Base-by-base conservation (phyloP, 2,888 invertebrate species). In the Tachina fera region DNA sequence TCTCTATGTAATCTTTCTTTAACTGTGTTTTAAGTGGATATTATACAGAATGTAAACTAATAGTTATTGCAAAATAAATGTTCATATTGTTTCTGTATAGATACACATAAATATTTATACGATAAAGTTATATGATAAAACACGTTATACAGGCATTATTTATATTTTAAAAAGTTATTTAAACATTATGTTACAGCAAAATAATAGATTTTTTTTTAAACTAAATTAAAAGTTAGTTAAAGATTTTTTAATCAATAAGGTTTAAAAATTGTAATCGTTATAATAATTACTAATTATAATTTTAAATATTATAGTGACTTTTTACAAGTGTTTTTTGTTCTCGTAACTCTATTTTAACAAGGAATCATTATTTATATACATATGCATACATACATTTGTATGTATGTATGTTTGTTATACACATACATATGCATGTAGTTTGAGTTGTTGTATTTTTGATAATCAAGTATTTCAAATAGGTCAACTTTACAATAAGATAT, bases 61-160 rank as follows among this genome's bases (percentile, higher is more conserved):
- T 61, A 45, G 39, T 61, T 49, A 76, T 56, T 63, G 16, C 56
- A 53, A 65, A 65, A 16, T 39, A 41, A 65, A 43, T 31, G 60
- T 60, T 43, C 43, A 58, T 68, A 77, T 22, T 56, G 1, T 22
- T 56, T 19, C 56, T 56, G 13, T 31, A 31, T 49, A 2, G 1
- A 47, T 47, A 47, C 13, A 22, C 22, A 56, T 10, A 56, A 8
- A 61, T 67, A 56, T 41, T 9, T 74, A 39, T 53, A 31, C 70
- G 39, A 31, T 31, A 31, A 6, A 31, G 31, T 31, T 31, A 31
- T 68, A 45, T 49, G n/a, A 80, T 47, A 74, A 68, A 31, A 61
- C 43, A 83, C 51, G 74, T 47, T 79, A 70, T 83, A 78, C 75
- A 84, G 61, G 56, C 63, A 45, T 47, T 45, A 63, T 61, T 11